These are phyloP conservation scores for Atherix ibis DNA, from an alignment of 2,888 invertebrate genomes.

Conservation along the genomic window DNA sequence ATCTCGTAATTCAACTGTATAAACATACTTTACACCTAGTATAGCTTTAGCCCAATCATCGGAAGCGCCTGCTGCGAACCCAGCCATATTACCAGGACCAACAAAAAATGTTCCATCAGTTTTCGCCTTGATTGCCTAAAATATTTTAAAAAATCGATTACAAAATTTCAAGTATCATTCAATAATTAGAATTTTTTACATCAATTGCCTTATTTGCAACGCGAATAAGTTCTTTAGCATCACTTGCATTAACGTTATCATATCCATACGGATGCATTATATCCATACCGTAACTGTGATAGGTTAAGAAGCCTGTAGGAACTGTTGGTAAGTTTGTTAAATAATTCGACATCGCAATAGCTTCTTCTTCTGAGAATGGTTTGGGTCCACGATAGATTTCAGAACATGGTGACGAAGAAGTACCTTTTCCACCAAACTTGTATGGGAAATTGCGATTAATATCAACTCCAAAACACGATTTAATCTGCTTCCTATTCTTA, in stretches of 20 bases:
- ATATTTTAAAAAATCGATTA: too few relatives aligned
- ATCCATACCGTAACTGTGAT: background rate
- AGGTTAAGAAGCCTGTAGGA: conserved; percentile 30
- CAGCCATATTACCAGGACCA: conserved; percentile 54
- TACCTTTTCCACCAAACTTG: background rate
- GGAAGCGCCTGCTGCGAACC: conserved; percentile 72
- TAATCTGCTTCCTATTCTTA: background rate
- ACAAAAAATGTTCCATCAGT: conserved; percentile 51
- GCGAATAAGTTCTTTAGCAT: background rate
- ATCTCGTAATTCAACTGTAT: conserved; percentile 79
- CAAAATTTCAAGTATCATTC: too few relatives aligned
- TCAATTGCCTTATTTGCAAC: too few relatives aligned
- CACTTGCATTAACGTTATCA: background rate
- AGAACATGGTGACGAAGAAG: background rate
- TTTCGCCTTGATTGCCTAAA: conserved; percentile 43
- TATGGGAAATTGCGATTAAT: background rate
- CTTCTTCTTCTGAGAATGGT: background rate
- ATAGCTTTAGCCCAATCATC: conserved; percentile 86
- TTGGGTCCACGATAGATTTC: background rate
- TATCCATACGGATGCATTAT: background rate
- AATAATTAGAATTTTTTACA: too few relatives aligned
- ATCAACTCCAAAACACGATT: background rate
- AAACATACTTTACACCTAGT: conserved; percentile 69
- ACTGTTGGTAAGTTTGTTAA: conserved; percentile 26
- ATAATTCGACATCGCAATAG: background rate